Evolutionary conservation across 2,797 vertebrate species (phyloP).

Genomic region (Danionella dracula): DNA sequence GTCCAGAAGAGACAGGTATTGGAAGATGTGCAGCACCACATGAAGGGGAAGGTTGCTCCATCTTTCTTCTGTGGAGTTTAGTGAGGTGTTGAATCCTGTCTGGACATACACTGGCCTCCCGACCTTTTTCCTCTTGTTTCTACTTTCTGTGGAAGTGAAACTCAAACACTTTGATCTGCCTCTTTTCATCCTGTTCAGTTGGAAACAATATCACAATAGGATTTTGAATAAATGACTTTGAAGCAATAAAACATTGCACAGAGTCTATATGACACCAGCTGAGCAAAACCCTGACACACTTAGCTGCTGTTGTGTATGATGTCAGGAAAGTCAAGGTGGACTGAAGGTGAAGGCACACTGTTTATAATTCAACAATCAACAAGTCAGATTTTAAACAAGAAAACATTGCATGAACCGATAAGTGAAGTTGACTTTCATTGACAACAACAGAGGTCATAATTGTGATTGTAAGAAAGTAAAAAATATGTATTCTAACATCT

Average conservation of each 20-base stretch:
- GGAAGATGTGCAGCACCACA: conserved; percentile 77
- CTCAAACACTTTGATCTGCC: conserved; percentile 59
- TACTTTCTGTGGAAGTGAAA: conserved; percentile 52
- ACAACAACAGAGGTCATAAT: too few relatives aligned
- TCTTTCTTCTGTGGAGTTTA: conserved; percentile 49
- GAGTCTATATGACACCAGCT: too few relatives aligned
- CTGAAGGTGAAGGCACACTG: not conserved
- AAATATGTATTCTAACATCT: too few relatives aligned
- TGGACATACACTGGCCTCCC: conserved; percentile 23
- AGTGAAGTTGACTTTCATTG: too few relatives aligned
- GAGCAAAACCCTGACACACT: too few relatives aligned
- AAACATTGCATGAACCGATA: too few relatives aligned
- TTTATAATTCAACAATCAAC: too few relatives aligned
- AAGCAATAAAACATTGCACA: too few relatives aligned
- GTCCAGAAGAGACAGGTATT: conserved; percentile 80
- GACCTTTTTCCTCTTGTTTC: conserved; percentile 67
- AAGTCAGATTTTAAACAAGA: too few relatives aligned
- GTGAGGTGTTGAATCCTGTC: conserved; percentile 29
- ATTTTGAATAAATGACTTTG: not conserved
- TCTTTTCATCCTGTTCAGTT: conserved; percentile 75
- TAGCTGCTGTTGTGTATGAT: too few relatives aligned
- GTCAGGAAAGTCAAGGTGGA: too few relatives aligned
- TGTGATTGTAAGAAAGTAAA: too few relatives aligned
- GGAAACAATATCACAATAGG: not conserved
- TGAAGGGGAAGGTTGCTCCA: conserved; percentile 81